phyloP scores from a whole-genome alignment of 37 sponge, comb jelly and placozoan genomes.

The Hexactinellida sp. region DNA sequence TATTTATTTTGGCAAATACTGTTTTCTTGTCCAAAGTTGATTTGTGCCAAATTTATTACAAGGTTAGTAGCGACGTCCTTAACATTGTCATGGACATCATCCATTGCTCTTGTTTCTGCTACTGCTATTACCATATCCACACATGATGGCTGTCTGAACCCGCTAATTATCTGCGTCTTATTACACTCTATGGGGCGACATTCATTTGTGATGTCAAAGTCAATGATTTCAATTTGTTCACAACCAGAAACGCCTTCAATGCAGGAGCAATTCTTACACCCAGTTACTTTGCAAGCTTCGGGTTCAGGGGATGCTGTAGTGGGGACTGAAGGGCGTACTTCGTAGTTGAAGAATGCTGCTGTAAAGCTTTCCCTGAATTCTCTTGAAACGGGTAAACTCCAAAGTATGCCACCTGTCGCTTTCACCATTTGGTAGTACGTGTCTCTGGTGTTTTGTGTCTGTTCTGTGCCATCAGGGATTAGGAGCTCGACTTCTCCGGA shows the following conservation, averaged over 20 bases:
- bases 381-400: not conserved
- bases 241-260: not conserved
- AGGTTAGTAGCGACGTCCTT: not conserved
- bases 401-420: not conserved
- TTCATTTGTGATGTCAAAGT: not conserved
- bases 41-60: not conserved
- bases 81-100: not conserved
- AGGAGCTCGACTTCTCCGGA: not conserved
- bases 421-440: not conserved
- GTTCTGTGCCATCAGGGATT: not conserved
- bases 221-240: not conserved
- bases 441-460: not conserved
- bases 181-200: not conserved
- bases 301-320: not conserved
- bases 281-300: not conserved
- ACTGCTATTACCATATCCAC: slow-evolving; percentile 3
- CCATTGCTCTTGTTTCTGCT: not conserved
- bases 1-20: not conserved
- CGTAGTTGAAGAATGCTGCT: not conserved
- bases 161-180: not conserved
- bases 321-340: not conserved
- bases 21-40: slow-evolving; percentile 6
- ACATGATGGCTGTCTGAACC: not conserved
- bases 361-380: not conserved
- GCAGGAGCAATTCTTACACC: not conserved